These are phyloP conservation scores for Speoplatyrhinus poulsoni DNA, from an alignment of 2,113 vertebrate genomes.

Conservation along the genomic window DNA sequence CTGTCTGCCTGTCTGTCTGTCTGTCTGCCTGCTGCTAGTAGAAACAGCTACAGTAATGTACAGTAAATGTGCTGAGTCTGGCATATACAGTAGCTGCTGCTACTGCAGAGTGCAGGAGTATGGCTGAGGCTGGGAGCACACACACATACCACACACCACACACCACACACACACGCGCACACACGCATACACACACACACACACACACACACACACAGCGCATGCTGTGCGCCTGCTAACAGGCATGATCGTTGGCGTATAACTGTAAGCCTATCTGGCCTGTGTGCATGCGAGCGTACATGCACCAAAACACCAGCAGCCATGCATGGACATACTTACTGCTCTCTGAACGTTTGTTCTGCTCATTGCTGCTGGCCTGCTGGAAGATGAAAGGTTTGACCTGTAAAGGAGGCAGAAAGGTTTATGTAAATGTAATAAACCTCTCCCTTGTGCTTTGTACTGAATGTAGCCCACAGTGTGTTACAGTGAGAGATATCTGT, in stretches of 20 bases:
- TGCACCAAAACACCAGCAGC: too few relatives aligned
- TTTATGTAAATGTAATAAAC: too few relatives aligned
- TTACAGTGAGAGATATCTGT: too few relatives aligned
- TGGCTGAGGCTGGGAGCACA: background rate
- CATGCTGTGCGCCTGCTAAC: too few relatives aligned
- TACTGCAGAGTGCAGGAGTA: constrained; percentile 9
- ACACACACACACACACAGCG: background rate
- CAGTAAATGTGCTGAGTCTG: background rate
- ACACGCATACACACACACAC: too few relatives aligned
- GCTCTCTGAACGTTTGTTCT: constrained; percentile 39
- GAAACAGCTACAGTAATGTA: background rate
- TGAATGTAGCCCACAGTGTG: too few relatives aligned
- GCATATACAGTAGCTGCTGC: background rate
- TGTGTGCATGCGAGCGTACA: constrained; percentile 14
- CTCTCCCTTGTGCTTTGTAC: too few relatives aligned
- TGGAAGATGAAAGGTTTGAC: too few relatives aligned
- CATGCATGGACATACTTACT: background rate
- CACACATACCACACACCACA: too few relatives aligned
- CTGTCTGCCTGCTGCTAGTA: background rate
- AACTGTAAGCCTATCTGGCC: background rate
- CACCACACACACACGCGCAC: background rate
- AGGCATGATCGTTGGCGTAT: too few relatives aligned
- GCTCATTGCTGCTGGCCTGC: constrained; percentile 16
- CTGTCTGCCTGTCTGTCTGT: background rate
- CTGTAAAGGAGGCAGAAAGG: too few relatives aligned